Percentiles rank a stretch among this genome's conserved stretches.
Conservation (phyloP, 2,113 vertebrate species). For the Sitta europaea region DNA sequence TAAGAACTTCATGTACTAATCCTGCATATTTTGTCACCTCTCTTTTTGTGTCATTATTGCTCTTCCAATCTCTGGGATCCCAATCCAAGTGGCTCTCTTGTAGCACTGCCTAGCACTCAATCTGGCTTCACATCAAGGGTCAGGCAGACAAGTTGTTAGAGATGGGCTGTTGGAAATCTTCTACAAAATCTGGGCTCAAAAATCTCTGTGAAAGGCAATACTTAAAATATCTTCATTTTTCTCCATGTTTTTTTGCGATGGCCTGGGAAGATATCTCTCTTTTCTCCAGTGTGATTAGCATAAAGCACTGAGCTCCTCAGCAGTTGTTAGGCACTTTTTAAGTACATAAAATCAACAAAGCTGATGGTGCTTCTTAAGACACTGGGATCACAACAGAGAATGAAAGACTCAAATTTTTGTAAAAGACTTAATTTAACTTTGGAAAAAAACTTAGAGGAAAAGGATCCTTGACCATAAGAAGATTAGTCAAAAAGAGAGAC, state of each 20-base stretch:
- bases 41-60: constrained; percentile 33
- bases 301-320: not conserved
- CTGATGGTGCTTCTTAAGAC: not conserved
- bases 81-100: constrained; percentile 30
- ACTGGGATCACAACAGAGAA: not conserved
- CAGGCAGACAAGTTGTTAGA: constrained; percentile 56
- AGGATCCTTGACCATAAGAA: not conserved
- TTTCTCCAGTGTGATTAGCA: not conserved
- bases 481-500: not conserved
- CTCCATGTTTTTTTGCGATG: not conserved
- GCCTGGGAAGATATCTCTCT: not conserved
- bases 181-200: constrained; percentile 47
- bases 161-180: constrained; percentile 38
- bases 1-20: constrained; percentile 59
- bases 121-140: constrained; percentile 56
- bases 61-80: constrained; percentile 50
- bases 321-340: not conserved
- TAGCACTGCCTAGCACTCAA: constrained; percentile 57
- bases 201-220: constrained; percentile 24
- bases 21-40: constrained; percentile 61
- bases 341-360: not conserved
- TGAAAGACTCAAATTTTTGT: not conserved
- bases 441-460: not conserved
- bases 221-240: constrained; percentile 26
- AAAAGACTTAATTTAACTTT: not conserved